A percentile compares a stretch with the other conserved stretches of the same genome.
phyloP scores from a whole-genome alignment of 2,888 invertebrate genomes.

The Therioaphis trifolii region DNA sequence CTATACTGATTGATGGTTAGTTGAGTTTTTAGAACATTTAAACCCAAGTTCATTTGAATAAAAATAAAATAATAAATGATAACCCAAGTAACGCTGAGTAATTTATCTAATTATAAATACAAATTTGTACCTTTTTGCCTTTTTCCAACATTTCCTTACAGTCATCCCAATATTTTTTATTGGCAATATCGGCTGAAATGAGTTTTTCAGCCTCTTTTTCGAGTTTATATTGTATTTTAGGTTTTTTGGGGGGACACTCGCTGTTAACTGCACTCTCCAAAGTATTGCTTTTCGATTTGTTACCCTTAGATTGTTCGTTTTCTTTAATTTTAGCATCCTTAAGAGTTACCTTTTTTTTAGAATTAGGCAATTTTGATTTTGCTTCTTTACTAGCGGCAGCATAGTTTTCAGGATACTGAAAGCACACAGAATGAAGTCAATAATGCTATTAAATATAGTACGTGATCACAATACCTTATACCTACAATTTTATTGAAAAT shows the following conservation, averaged over 20 bases:
- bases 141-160: slow-evolving; percentile 71
- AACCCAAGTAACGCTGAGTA: too few species aligned
- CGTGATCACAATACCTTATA: neutral
- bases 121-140: slow-evolving; percentile 70
- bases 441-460: slow-evolving; percentile 59
- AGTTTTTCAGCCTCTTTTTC: slow-evolving; percentile 69
- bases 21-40: too few species aligned
- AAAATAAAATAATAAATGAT: too few species aligned
- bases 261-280: slow-evolving; percentile 65
- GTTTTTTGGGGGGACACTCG: slow-evolving; percentile 68
- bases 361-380: slow-evolving; percentile 67
- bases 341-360: slow-evolving; percentile 70
- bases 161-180: slow-evolving; percentile 78
- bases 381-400: slow-evolving; percentile 72
- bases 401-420: slow-evolving; percentile 78
- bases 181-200: slow-evolving; percentile 73
- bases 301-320: slow-evolving; percentile 26
- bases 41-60: too few species aligned
- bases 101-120: too few species aligned
- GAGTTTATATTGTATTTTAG: slow-evolving; percentile 69
- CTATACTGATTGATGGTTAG: too few species aligned
- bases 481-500: too few species aligned
- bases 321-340: slow-evolving; percentile 67
- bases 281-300: slow-evolving; percentile 65
- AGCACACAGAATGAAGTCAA: slow-evolving; percentile 67